Base-by-base conservation (phyloP, 2,888 invertebrate genomes). In the Rhaphigaster nebulosa region DNA sequence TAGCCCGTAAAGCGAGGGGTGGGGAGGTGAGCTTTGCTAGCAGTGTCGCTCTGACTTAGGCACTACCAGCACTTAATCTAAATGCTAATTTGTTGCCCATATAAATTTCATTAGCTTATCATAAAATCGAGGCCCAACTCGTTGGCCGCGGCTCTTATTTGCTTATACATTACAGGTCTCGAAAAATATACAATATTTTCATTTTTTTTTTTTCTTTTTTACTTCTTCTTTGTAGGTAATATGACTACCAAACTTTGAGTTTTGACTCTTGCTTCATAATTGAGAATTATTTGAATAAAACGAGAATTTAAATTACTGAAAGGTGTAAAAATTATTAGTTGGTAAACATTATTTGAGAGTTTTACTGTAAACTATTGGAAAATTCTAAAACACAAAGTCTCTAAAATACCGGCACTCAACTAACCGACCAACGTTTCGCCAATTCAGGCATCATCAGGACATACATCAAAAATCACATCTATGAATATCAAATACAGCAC, bases 81-180 rank as follows among this genome's bases (percentile, higher is more conserved):
- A 84, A 84, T 84, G 84, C 84, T 84, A 84, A 84, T 84, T 84
- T 84, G 45, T 50, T 84, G 41, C 84, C 45, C 84, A 84, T 84
- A 84, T 84, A 84, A 84, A 84, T 84, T 84, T 84, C 84, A 84
- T 84, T 84, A 84, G 84, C 41, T 45, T 50, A 45, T 84, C 84
- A 84, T 84, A 84, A 84, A 84, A 84, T 84, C 84, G 26, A 41
- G 15, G n/a, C 13, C 15, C 34, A 45, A 45, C 84, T n/a, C 20
- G 38, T 80, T 84, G 45, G 50, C 84, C 84, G 8, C 13, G 13
- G 23, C n/a, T 41, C 70, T 18, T 76, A 76, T 76, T 76, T 76
- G 70, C 70, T 76, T 76, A 76, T 38, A 76, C 70, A 76, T 76
- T 20, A 76, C 18, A 65, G 29, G 29, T 65, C 65, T 29, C 34